Base-by-base conservation (phyloP, 2,113 vertebrate genomes). In the Holacanthus passer region DNA sequence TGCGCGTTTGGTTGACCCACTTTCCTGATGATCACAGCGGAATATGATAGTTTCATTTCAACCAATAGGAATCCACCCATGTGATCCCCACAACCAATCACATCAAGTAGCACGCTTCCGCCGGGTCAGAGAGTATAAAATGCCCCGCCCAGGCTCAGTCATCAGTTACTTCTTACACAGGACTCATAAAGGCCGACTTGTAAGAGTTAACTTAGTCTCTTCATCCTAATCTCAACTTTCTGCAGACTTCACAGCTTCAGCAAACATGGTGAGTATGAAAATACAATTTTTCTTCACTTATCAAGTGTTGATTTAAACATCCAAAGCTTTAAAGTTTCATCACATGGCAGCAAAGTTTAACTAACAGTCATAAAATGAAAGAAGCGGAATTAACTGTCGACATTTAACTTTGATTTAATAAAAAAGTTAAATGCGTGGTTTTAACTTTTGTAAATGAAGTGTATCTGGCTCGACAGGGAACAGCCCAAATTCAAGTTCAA, bases 121-220 rank as follows among this genome's bases (percentile, higher is more conserved):
- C 78, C 81, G 14, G n/a, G 0, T 22, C 17, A 27, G 13, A 7
- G 5, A n/a, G 29, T 90, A 93, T 91, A 94, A 88, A 91, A 60
- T 0, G 2, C 77, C 47, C 69, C 77, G 56, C 78, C 87, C 37
- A 24, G 47, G 4, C 0, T 1, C 2, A 5, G 5, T 7, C 52
- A 0, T 47, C 70, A 81, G 58, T 74, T 75, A 87, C 78, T 77
- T 93, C 92, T 93, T 86, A 90, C 87, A 82, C 66, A 65, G 83
- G 93, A 87, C 87, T 64, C 93, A 35, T 93, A 77, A 88, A 66
- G 60, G 73, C 88, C 89, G 12, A 17, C 1, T 16, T 79, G 91
- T 91, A 82, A 93, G 92, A 91, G 59, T 29, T 73, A 31, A 55
- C 62, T 27, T 20, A 5, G 1, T 16, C 10, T 27, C 19, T 43